Evolutionary conservation across 2,113 vertebrate genomes (phyloP).

Genomic region (Trichechus manatus): DNA sequence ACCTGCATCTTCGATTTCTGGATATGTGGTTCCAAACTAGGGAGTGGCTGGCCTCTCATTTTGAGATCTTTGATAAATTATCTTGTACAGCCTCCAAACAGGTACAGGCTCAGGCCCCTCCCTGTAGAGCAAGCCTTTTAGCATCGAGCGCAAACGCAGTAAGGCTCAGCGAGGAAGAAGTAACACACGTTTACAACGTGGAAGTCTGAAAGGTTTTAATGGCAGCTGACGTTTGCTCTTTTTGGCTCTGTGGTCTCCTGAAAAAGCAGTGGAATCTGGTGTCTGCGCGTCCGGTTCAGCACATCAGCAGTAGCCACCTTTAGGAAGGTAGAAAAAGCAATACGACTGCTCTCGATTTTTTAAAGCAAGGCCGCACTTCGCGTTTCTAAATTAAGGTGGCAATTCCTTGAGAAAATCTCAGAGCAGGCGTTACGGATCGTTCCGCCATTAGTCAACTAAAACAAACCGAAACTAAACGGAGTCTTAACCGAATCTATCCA

Average conservation of each 20-base stretch:
- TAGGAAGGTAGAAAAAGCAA: not conserved
- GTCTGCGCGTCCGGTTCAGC: not conserved
- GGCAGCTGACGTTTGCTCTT: not conserved
- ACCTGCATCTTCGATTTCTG: not conserved
- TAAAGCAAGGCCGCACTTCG: not conserved
- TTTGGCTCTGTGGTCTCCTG: not conserved
- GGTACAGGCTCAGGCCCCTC: too few species aligned
- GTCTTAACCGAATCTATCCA: accelerated
- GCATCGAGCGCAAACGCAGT: not conserved
- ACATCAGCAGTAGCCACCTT: not conserved
- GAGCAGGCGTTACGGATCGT: not conserved
- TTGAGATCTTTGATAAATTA: not conserved
- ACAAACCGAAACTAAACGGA: slow-evolving; percentile 35
- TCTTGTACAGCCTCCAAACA: not conserved
- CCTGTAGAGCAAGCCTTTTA: not conserved
- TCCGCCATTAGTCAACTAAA: not conserved
- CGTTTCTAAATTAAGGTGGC: not conserved
- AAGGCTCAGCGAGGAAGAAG: not conserved
- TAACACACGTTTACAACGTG: not conserved
- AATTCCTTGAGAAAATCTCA: not conserved
- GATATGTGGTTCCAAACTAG: not conserved
- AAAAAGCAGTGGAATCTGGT: not conserved
- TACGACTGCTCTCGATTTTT: not conserved
- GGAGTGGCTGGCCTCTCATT: not conserved
- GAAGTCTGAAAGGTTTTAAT: not conserved